Percentiles rank a stretch among this genome's conserved stretches.
Conservation (phyloP, 2,888 invertebrate genomes). For the Eupithecia vulgata region DNA sequence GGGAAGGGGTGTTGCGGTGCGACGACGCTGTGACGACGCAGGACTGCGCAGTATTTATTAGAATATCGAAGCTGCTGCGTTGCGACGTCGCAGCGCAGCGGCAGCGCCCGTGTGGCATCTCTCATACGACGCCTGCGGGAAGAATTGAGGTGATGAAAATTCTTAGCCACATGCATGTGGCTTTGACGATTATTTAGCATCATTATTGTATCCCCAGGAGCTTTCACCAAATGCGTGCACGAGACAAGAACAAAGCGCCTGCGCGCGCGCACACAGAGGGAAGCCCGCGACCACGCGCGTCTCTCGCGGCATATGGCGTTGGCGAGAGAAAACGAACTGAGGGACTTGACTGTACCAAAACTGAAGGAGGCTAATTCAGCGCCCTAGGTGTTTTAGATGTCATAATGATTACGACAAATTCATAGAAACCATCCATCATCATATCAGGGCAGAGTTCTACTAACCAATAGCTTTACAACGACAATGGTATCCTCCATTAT, state of each 20-base stretch:
- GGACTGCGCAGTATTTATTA: too few relatives aligned
- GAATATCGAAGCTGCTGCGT: too few relatives aligned
- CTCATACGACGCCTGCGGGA: too few relatives aligned
- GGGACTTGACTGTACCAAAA: conserved; percentile 48
- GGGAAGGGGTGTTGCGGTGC: too few relatives aligned
- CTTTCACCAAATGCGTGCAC: conserved; percentile 68
- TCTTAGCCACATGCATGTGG: too few relatives aligned
- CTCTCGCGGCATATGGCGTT: conserved; percentile 65
- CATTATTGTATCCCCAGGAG: conserved; percentile 61
- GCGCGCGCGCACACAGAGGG: conserved; percentile 61
- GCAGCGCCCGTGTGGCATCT: too few relatives aligned
- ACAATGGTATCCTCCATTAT: too few relatives aligned
- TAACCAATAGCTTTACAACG: too few relatives aligned
- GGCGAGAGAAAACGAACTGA: conserved; percentile 65
- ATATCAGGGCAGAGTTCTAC: background rate
- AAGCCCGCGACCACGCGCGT: conserved; percentile 64
- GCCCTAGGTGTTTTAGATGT: background rate
- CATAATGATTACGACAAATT: background rate
- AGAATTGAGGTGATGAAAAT: too few relatives aligned
- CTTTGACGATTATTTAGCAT: too few relatives aligned
- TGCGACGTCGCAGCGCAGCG: too few relatives aligned
- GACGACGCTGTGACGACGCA: too few relatives aligned
- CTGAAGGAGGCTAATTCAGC: background rate
- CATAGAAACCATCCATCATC: background rate
- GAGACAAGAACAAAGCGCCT: conserved; percentile 59